Conservation (phyloP, 2,888 invertebrate genomes). For the Melieria omissa region DNA sequence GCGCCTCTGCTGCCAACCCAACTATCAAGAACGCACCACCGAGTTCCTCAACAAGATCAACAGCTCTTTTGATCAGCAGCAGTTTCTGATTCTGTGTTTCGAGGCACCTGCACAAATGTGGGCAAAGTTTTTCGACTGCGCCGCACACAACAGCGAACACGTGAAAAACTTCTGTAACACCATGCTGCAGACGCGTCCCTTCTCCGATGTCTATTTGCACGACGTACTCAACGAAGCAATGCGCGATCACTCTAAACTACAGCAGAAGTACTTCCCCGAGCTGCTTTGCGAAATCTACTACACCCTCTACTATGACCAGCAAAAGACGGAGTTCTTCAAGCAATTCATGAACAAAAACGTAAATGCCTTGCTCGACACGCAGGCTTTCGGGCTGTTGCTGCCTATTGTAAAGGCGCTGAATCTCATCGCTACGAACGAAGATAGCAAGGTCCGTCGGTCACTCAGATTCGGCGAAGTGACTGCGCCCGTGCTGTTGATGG, state of each 20-base stretch:
- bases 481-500: constrained; percentile 56
- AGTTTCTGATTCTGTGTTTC: constrained; percentile 52
- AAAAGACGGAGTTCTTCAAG: constrained; percentile 54
- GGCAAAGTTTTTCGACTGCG: constrained; percentile 52
- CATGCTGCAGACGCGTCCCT: constrained; percentile 45
- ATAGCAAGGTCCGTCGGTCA: constrained; percentile 43
- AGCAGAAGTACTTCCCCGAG: constrained; percentile 50
- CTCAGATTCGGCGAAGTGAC: constrained; percentile 54
- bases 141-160: constrained; percentile 50
- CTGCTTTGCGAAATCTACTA: constrained; percentile 52
- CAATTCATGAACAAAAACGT: constrained; percentile 53
- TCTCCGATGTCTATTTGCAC: constrained; percentile 50
- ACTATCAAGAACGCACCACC: constrained; percentile 47
- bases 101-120: constrained; percentile 54
- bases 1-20: constrained; percentile 41
- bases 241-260: constrained; percentile 40
- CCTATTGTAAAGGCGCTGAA: constrained; percentile 52
- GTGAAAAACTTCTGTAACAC: constrained; percentile 49
- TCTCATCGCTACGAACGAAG: constrained; percentile 47
- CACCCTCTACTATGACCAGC: constrained; percentile 47
- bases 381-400: constrained; percentile 45
- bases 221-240: constrained; percentile 46
- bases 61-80: constrained; percentile 47
- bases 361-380: constrained; percentile 49
- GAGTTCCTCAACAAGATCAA: constrained; percentile 56